Conservation (phyloP, 2,113 vertebrate genomes). For the Spea multiplicata region DNA sequence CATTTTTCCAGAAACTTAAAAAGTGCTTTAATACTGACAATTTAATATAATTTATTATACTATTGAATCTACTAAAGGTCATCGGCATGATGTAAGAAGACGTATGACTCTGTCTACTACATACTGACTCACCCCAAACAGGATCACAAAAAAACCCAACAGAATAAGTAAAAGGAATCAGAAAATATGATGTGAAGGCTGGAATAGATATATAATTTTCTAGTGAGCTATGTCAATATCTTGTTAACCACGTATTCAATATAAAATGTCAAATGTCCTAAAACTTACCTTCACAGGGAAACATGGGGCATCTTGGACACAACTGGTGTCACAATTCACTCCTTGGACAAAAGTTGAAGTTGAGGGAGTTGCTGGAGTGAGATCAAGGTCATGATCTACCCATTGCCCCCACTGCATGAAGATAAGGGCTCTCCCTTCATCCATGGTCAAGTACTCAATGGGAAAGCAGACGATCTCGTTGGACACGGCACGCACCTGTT, state of each 20-base stretch:
- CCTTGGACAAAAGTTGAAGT: constrained; percentile 67
- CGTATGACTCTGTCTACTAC: too few species aligned
- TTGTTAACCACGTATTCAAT: background rate
- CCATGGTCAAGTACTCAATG: constrained; percentile 48
- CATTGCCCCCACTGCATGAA: constrained; percentile 87
- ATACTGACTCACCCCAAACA: too few species aligned
- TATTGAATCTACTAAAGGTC: too few species aligned
- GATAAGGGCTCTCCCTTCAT: constrained; percentile 65
- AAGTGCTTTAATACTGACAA: too few species aligned
- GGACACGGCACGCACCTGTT: constrained; percentile 79
- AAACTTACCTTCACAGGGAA: constrained; percentile 78
- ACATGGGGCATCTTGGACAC: constrained; percentile 73
- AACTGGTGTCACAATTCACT: constrained; percentile 72
- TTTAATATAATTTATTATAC: too few species aligned
- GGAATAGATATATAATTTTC: too few species aligned
- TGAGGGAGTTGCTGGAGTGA: constrained; percentile 72
- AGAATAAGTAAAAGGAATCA: background rate
- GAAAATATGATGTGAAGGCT: too few species aligned
- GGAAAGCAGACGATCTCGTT: constrained; percentile 75
- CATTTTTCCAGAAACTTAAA: too few species aligned
- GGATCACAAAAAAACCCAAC: too few species aligned
- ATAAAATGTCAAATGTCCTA: constrained; percentile 34
- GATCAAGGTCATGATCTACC: constrained; percentile 80
- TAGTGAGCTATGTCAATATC: too few species aligned
- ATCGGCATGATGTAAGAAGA: too few species aligned